Evolutionary conservation across 2,888 invertebrate species (phyloP), one percentile per base, ranked within the genome.

Genomic region (Rugalucina vietnamica): DNA sequence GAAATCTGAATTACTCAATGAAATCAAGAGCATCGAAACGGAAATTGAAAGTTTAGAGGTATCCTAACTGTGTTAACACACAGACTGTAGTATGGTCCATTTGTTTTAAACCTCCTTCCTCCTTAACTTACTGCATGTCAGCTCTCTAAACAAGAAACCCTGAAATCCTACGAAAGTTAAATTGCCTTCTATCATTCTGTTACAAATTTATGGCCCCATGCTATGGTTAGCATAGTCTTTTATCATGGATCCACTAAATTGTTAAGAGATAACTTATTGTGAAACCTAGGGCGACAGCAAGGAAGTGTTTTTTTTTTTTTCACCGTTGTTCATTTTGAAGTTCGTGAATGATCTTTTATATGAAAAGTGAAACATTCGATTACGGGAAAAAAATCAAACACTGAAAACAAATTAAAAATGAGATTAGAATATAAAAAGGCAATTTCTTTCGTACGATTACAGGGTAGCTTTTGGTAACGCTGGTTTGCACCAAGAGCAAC

Each of bases 41-140:
- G 98, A 98, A 93, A 96, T 97, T 93, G 98, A 98, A 93, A 96
- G 97, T 79, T 96, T 97, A 8, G 98, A 98, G 93, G 97, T 97
- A 91, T 71, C 77, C 76, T 80, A 77, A 79, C 60, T 74, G 78
- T 79, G 81, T 82, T 75, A 74, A 74, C 69, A 50, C 78, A 60
- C 60, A 18, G 60, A 29, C 10, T 29, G 60, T 60, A 60, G 60
- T 60, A n/a, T n/a, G 60, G 29, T 18, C 27, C 8, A 60, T 29
- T 29, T 29, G 29, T 60, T 18, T 60, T 43, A 18, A 12, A 3
- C 18, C 60, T 60, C 29, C 60, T 27, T 27, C 60, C 24, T 60
- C 29, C 71, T 74, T 50, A 60, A 60, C 60, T 29, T 60, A 69
- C 75, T 84, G 71, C 79, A 84, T 84, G 71, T 79, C 29, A 27